phyloP scores from a whole-genome alignment of 2,797 vertebrate genomes.

The Jordanella pulchra region DNA sequence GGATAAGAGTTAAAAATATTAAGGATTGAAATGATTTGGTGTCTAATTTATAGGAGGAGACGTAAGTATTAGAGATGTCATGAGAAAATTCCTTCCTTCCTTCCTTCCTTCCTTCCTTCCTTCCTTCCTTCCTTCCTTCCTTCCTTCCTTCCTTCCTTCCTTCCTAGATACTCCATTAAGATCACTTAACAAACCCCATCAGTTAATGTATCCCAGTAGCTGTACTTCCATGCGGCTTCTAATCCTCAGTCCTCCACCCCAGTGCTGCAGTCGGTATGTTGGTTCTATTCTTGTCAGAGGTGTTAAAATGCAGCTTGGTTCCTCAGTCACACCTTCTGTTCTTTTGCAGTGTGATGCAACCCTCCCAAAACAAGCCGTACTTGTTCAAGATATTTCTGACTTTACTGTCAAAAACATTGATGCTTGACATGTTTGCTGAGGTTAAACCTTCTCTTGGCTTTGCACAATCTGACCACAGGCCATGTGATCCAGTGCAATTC shows the following conservation, averaged over 20 bases:
- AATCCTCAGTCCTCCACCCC: not conserved
- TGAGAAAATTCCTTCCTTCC: too few relatives aligned
- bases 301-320: conserved; percentile 1
- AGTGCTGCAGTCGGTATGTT: not conserved
- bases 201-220: too few relatives aligned
- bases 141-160: too few relatives aligned
- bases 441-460: not conserved
- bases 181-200: too few relatives aligned
- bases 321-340: not conserved
- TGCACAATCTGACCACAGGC: not conserved
- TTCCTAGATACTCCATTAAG: too few relatives aligned
- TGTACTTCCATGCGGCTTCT: not conserved
- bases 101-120: too few relatives aligned
- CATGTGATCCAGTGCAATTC: too few relatives aligned
- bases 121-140: too few relatives aligned
- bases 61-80: too few relatives aligned
- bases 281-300: not conserved
- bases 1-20: too few relatives aligned
- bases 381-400: not conserved
- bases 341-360: not conserved
- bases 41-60: too few relatives aligned
- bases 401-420: not conserved
- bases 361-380: not conserved
- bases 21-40: too few relatives aligned
- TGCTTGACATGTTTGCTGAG: not conserved